A percentile compares a stretch with the other conserved stretches of the same genome.
These are phyloP conservation scores for Anguilla megastoma DNA, from an alignment of 2,797 vertebrate genomes.

Conservation along the genomic window DNA sequence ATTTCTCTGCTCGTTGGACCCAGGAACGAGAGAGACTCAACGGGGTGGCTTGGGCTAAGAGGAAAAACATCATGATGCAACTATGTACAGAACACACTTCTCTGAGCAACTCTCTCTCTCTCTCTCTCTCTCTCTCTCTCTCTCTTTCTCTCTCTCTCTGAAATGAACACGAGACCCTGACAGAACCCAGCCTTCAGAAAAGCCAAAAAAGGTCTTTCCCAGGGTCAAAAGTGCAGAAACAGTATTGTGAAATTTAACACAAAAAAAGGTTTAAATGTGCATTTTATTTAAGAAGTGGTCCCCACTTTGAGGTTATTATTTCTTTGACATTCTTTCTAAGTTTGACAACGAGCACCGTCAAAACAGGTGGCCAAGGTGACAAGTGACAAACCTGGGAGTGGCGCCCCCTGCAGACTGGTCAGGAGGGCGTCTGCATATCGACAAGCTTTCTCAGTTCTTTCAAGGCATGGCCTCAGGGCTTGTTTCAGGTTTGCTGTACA, in stretches of 20 bases:
- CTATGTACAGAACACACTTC: constrained; percentile 49
- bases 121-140: constrained; percentile 48
- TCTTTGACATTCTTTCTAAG: constrained; percentile 56
- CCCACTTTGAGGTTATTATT: constrained; percentile 72
- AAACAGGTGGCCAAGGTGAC: constrained; percentile 5
- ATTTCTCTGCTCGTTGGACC: constrained; percentile 73
- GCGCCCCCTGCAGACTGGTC: neutral
- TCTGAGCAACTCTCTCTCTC: constrained; percentile 34
- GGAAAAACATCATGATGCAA: constrained; percentile 39
- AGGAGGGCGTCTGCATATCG: constrained; percentile 8
- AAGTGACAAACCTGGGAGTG: neutral
- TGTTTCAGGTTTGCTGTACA: neutral
- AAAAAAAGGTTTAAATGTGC: constrained; percentile 77
- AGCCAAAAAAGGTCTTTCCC: constrained; percentile 60
- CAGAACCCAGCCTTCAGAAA: constrained; percentile 58
- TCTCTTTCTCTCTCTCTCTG: constrained; percentile 58
- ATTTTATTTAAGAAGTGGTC: constrained; percentile 78
- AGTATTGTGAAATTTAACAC: constrained; percentile 72
- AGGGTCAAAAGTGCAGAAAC: constrained; percentile 81
- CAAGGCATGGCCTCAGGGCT: neutral
- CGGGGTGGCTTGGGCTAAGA: constrained; percentile 64
- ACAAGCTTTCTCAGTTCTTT: neutral
- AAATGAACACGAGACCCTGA: constrained; percentile 69
- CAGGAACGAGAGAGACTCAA: constrained; percentile 69
- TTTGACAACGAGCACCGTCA: constrained; percentile 37